phyloP scores from a whole-genome alignment of 1,140 invertebrate genomes.

The Microplitis demolitor region DNA sequence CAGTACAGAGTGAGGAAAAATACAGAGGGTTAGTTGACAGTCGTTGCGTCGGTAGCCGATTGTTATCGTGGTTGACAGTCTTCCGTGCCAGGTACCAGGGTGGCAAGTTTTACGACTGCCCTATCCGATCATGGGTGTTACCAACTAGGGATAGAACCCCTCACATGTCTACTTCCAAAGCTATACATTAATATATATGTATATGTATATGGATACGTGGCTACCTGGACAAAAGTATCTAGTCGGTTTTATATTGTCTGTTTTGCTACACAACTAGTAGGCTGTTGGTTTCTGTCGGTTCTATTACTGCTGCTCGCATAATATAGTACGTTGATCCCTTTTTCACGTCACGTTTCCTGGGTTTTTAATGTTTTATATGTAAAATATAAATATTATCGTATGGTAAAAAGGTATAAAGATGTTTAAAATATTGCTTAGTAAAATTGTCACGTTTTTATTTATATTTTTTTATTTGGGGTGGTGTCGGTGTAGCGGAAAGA shows the following conservation, averaged over 20 bases:
- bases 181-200: background rate
- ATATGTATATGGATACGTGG: background rate
- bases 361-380: too few species aligned
- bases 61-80: slow-evolving; percentile 22
- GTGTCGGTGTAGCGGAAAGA: too few species aligned
- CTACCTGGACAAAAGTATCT: background rate
- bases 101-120: slow-evolving; percentile 22
- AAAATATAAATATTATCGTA: too few species aligned
- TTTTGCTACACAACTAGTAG: background rate
- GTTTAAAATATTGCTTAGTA: too few species aligned
- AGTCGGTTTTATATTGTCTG: background rate
- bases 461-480: too few species aligned
- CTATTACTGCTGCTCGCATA: too few species aligned
- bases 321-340: too few species aligned
- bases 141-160: background rate
- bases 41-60: slow-evolving; percentile 14
- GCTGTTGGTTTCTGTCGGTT: background rate
- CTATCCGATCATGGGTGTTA: background rate
- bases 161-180: background rate
- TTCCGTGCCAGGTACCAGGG: slow-evolving; percentile 13
- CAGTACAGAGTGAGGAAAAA: background rate
- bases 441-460: too few species aligned
- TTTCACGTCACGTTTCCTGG: too few species aligned
- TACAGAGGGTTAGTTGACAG: background rate
- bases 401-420: too few species aligned